Percentiles rank a stretch among this genome's conserved stretches.
These are phyloP conservation scores for Drosophila nr. fundita DNA, from an alignment of 2,888 invertebrate genomes.

Conservation along the genomic window DNA sequence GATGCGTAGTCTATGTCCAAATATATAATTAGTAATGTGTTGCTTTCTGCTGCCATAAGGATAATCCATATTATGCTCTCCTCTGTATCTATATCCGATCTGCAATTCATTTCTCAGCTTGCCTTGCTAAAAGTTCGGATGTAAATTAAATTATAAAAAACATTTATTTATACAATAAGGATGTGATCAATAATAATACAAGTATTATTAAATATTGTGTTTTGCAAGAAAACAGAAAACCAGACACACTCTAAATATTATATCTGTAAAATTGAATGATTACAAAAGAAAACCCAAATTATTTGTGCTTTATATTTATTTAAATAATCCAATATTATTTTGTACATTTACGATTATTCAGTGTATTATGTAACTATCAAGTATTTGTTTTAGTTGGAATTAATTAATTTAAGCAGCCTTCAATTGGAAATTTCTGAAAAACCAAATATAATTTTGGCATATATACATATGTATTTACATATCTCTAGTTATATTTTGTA, in stretches of 20 bases:
- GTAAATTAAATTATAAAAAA: neutral
- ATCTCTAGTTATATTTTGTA: neutral
- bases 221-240: neutral
- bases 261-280: neutral
- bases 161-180: neutral
- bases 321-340: no score
- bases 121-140: neutral
- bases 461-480: neutral
- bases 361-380: neutral
- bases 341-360: neutral
- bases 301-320: neutral
- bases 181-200: neutral
- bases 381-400: neutral
- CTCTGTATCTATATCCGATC: neutral
- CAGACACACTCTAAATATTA: neutral
- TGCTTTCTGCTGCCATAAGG: neutral
- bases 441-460: neutral
- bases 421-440: neutral
- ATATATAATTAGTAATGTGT: slow-evolving; percentile 27
- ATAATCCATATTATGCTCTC: neutral
- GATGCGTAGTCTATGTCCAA: neutral
- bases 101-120: neutral
- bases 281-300: neutral
- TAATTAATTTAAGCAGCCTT: neutral
- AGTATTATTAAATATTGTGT: neutral